Evolutionary conservation across 2,797 vertebrate genomes (phyloP).

Genomic region (Phoxinus dragarum): DNA sequence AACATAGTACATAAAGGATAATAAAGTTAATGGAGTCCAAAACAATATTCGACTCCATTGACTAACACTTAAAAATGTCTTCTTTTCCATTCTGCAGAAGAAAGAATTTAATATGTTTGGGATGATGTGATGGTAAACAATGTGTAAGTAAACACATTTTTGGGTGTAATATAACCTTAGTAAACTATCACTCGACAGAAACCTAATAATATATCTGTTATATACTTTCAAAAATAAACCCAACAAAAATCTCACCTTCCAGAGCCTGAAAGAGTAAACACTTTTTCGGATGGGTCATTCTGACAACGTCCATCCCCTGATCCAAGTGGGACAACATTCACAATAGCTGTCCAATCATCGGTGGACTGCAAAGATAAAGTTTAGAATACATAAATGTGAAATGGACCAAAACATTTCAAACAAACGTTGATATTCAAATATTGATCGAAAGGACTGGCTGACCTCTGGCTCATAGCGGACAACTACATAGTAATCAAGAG

Average conservation of each 20-base stretch:
- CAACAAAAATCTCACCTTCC: conserved; percentile 74
- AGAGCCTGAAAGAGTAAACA: conserved; percentile 74
- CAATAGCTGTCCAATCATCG: conserved; percentile 82
- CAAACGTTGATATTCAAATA: not conserved
- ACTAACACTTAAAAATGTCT: not conserved
- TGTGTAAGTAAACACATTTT: not conserved
- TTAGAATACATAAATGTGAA: conserved; percentile 1
- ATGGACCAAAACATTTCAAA: not conserved
- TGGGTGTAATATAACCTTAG: not conserved
- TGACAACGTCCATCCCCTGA: conserved; percentile 69
- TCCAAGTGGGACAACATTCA: conserved; percentile 68
- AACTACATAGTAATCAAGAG: conserved; percentile 81
- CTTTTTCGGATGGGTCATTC: conserved; percentile 62
- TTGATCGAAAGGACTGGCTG: conserved; percentile 31
- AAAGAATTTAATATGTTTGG: not conserved
- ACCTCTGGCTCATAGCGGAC: conserved; percentile 87
- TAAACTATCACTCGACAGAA: not conserved
- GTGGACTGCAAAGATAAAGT: conserved; percentile 71
- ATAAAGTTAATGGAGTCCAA: not conserved
- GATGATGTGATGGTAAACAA: not conserved
- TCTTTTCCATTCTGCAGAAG: not conserved
- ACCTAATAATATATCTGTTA: not conserved
- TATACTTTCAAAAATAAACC: not conserved
- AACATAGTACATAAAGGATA: too few species aligned
- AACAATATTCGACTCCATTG: not conserved